Percentiles rank a stretch among this genome's conserved stretches.
Evolutionary conservation across 2,888 invertebrate species (phyloP).

Genomic region (Hypomecis atomaria): DNA sequence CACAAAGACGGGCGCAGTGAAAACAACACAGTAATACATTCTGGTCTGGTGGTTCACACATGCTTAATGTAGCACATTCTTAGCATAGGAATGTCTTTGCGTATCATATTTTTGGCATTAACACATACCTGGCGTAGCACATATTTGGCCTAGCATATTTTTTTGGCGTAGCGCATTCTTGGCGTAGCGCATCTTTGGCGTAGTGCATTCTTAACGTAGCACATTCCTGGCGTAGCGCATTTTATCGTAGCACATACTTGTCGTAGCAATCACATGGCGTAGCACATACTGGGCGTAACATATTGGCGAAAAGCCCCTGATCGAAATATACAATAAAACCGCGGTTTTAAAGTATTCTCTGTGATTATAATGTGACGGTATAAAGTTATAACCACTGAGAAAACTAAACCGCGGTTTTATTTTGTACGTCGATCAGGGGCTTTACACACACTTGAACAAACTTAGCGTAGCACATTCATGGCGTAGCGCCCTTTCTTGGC

Average conservation of each 20-base stretch:
- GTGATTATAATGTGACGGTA: too few relatives aligned
- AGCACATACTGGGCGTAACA: too few relatives aligned
- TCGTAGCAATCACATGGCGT: not conserved
- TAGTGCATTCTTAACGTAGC: not conserved
- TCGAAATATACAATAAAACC: too few relatives aligned
- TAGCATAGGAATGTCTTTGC: not conserved
- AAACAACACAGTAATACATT: not conserved
- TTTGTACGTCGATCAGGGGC: too few relatives aligned
- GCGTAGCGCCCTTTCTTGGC: not conserved
- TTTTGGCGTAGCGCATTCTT: not conserved
- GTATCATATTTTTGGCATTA: not conserved
- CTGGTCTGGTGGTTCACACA: not conserved
- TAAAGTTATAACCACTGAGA: too few relatives aligned
- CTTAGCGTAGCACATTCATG: not conserved
- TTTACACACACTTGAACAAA: too few relatives aligned
- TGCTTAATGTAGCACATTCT: not conserved
- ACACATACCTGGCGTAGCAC: not conserved
- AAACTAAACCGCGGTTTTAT: too few relatives aligned
- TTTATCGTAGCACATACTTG: not conserved
- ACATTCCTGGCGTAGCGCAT: not conserved
- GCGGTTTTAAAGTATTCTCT: too few relatives aligned
- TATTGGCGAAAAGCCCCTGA: too few relatives aligned
- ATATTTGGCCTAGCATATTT: not conserved
- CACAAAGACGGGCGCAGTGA: conserved; percentile 18
- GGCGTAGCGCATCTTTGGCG: not conserved